A percentile compares a stretch with the other conserved stretches of the same genome.
phyloP scores from a whole-genome alignment of 2,797 vertebrate species.

The Aeoliscus strigatus region DNA sequence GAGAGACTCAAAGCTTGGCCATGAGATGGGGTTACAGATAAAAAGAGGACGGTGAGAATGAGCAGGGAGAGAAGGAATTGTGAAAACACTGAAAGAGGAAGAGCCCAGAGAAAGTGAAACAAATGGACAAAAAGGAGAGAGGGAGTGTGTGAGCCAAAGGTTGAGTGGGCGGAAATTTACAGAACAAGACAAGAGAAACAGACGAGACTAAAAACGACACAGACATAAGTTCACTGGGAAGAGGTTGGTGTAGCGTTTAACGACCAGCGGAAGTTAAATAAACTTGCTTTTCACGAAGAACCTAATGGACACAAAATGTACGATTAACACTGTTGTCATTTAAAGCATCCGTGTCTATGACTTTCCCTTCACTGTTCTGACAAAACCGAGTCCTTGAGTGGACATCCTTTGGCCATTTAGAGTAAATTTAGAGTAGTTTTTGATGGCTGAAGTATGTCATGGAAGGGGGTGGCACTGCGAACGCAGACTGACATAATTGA shows the following conservation, averaged over 20 bases:
- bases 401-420: conserved; percentile 13
- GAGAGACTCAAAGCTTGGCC: conserved; percentile 46
- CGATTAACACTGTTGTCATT: too few species aligned
- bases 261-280: conserved; percentile 16
- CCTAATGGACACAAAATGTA: conserved; percentile 4
- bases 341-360: too few species aligned
- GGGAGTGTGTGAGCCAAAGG: conserved; percentile 14
- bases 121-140: conserved; percentile 30
- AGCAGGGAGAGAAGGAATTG: conserved; percentile 39
- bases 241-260: conserved; percentile 41
- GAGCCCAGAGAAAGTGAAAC: conserved; percentile 25
- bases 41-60: conserved; percentile 57
- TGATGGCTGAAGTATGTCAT: conserved; percentile 51
- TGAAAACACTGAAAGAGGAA: conserved; percentile 57
- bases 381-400: conserved; percentile 12
- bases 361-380: conserved; percentile 19
- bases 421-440: conserved; percentile 26
- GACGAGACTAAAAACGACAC: conserved; percentile 68
- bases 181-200: conserved; percentile 62
- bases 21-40: conserved; percentile 76
- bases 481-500: conserved; percentile 35
- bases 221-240: conserved; percentile 42
- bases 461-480: conserved; percentile 26
- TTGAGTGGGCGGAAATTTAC: conserved; percentile 37
- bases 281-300: conserved; percentile 4